phyloP scores from a whole-genome alignment of 2,888 invertebrate genomes.

The Tenodera sinensis region DNA sequence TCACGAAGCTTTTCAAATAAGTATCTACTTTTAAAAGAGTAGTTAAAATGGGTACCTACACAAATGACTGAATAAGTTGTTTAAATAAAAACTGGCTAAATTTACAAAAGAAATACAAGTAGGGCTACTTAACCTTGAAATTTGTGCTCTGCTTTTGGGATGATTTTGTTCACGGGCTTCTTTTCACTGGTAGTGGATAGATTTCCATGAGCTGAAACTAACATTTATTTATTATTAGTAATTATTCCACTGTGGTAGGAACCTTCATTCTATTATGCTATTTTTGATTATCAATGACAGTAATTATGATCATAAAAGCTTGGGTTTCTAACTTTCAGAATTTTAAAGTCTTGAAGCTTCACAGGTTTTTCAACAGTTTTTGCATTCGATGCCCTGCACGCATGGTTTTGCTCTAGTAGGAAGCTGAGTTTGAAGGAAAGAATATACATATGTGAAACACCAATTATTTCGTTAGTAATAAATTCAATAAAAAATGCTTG shows the following conservation, averaged over 20 bases:
- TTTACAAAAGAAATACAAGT: neutral
- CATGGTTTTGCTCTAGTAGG: no score
- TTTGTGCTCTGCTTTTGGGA: neutral
- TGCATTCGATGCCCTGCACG: no score
- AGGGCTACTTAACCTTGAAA: neutral
- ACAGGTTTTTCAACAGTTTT: no score
- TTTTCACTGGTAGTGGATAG: neutral
- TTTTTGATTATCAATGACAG: neutral
- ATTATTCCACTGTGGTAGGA: neutral
- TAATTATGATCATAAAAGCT: neutral
- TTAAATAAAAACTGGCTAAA: no score
- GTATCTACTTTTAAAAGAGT: no score
- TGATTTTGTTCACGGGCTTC: neutral
- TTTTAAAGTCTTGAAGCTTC: no score
- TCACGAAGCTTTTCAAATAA: no score
- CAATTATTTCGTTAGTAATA: neutral
- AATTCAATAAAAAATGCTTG: neutral
- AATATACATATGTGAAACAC: neutral
- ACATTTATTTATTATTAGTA: neutral
- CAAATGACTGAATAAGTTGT: no score
- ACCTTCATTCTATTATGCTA: neutral
- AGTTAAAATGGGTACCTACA: no score
- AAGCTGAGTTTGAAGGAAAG: neutral
- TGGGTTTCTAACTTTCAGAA: neutral
- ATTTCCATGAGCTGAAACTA: neutral